Conservation (phyloP, 2,113 vertebrate genomes). For the Albula goreensis region DNA sequence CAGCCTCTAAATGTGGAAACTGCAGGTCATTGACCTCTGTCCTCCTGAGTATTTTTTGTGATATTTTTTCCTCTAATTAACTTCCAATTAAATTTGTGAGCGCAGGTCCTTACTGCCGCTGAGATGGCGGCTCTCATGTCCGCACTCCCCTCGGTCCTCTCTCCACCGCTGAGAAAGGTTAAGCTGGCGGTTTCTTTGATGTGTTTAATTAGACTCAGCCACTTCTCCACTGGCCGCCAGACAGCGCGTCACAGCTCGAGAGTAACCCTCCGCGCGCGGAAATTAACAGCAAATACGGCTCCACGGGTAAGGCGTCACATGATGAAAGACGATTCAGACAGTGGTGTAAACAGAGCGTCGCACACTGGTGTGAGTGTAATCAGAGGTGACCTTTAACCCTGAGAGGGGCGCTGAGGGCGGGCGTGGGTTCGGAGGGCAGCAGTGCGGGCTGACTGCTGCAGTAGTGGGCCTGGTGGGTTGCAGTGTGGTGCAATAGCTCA, state of each 20-base stretch:
- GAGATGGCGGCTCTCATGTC: not conserved
- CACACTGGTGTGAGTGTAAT: not conserved
- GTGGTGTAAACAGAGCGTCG: not conserved
- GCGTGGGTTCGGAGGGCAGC: too few relatives aligned
- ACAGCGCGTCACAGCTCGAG: constrained; percentile 8
- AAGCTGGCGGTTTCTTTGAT: constrained; percentile 56
- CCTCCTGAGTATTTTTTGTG: not conserved
- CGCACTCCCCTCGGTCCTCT: constrained; percentile 8
- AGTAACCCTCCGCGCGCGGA: not conserved
- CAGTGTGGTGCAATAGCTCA: too few relatives aligned
- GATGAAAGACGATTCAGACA: not conserved
- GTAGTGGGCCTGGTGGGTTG: too few relatives aligned
- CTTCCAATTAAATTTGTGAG: not conserved
- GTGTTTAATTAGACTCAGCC: constrained; percentile 43
- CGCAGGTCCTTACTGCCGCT: not conserved
- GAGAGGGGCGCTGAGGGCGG: too few relatives aligned
- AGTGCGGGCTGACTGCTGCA: too few relatives aligned
- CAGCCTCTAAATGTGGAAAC: too few relatives aligned
- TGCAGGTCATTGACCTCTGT: not conserved
- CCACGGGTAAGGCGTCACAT: not conserved
- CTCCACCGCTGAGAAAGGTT: constrained; percentile 34
- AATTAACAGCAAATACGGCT: not conserved
- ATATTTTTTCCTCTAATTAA: too few relatives aligned
- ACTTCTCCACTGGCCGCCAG: constrained; percentile 50
- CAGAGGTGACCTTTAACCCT: not conserved